Percentiles rank a stretch among this genome's conserved stretches.
Conservation (phyloP, 2,113 vertebrate species). For the Kryptolebias marmoratus region DNA sequence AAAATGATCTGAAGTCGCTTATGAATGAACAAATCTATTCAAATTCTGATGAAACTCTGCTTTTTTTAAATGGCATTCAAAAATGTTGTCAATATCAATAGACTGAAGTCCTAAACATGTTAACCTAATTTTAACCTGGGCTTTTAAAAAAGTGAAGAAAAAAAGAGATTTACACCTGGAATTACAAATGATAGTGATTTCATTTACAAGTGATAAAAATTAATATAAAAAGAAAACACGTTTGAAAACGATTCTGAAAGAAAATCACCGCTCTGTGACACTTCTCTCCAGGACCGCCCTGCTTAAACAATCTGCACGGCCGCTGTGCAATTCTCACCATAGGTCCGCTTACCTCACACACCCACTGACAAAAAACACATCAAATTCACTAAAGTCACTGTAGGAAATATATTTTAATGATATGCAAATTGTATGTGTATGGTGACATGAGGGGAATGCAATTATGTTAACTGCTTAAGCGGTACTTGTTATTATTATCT, state of each 20-base stretch:
- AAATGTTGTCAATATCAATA: too few relatives aligned
- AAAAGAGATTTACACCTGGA: constrained; percentile 1
- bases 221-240: background rate
- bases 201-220: constrained; percentile 9
- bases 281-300: constrained; percentile 10
- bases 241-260: constrained; percentile 3
- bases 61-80: background rate
- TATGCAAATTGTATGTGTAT: constrained; percentile 80
- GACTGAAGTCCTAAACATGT: too few relatives aligned
- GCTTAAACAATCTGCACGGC: constrained; percentile 37
- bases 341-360: constrained; percentile 49
- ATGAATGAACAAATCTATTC: constrained; percentile 1
- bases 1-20: background rate
- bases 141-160: background rate
- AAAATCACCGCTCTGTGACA: constrained; percentile 17
- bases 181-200: constrained; percentile 7
- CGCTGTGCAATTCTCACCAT: constrained; percentile 37
- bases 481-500: constrained; percentile 80
- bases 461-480: constrained; percentile 84
- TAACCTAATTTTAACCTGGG: too few relatives aligned
- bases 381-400: constrained; percentile 60
- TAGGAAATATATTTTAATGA: constrained; percentile 71
- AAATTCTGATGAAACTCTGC: constrained; percentile 6
- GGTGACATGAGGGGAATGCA: constrained; percentile 73
- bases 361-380: constrained; percentile 40